Conservation (phyloP, 2,113 vertebrate species). For the Panthera uncia region DNA sequence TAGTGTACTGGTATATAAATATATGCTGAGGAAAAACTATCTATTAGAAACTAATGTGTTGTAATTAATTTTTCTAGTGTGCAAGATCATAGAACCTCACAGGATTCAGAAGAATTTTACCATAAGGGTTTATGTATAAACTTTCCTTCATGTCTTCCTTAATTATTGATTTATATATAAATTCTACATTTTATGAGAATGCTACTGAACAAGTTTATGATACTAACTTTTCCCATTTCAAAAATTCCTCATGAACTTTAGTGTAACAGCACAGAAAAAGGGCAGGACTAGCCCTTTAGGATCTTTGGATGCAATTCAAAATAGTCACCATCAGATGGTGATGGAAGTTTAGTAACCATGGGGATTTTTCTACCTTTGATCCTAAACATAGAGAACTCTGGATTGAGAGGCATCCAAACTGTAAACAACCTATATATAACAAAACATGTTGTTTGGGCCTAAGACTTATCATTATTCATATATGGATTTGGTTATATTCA, state of each 20-base stretch:
- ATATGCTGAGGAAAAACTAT: not conserved
- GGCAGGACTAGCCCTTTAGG: accelerated
- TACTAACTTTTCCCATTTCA: not conserved
- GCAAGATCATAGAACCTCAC: not conserved
- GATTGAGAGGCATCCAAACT: not conserved
- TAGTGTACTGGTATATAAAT: not conserved
- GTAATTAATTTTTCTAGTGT: not conserved
- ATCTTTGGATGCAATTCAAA: not conserved
- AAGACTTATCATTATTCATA: not conserved
- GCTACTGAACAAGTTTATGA: not conserved
- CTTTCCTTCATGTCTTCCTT: not conserved
- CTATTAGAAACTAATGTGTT: slow-evolving; percentile 17
- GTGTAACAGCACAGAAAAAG: not conserved
- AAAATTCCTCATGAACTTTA: not conserved
- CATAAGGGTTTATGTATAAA: not conserved
- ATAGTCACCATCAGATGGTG: not conserved
- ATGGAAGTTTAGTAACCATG: not conserved
- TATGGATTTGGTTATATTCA: not conserved
- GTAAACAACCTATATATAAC: not conserved
- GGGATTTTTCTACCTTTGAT: not conserved
- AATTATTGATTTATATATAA: not conserved
- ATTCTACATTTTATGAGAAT: not conserved
- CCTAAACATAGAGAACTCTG: not conserved
- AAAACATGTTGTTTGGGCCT: not conserved
- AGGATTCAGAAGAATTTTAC: not conserved